Evolutionary conservation across 2,888 invertebrate species (phyloP), one percentile per base, ranked within the genome.

Genomic region (Drosophila limbata): DNA sequence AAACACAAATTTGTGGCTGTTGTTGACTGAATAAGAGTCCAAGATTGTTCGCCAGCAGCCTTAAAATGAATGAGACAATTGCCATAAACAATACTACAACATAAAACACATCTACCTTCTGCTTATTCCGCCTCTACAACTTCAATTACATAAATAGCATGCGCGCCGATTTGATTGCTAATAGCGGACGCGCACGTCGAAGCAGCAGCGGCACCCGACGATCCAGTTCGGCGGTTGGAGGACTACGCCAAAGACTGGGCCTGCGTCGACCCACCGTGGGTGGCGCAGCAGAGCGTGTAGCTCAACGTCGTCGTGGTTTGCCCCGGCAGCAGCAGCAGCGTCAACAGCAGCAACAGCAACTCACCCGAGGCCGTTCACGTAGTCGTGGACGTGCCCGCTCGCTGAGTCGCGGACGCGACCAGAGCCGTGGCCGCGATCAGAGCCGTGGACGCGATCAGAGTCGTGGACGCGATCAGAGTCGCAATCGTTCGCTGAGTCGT

Each of bases 91-190:
- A 63, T 65, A 40, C 35, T 45, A 55, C 28, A 76, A 78, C 73
- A 81, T 69, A 78, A 79, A 73, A 63, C 73, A 75, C 68, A 64
- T 79, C 65, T 84, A 77, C 64, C 70, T 86, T 83, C 74, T 84
- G 79, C 83, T 85, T 89, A 65, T 69, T 77, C 64, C 80, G 81
- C 68, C 69, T 73, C 67, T 68, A 68, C 63, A 65, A 77, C 76
- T 62, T 56, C 57, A 75, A 81, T 64, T 51, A 73, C 19, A 69
- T 40, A 81, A 81, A 86, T 89, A 92, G 92, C 84, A 92, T 92
- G 92, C 91, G 92, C 77, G 93, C 92, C 70, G 92, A 92, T 87
- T 83, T 92, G 64, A 81, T 92, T 66, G 76, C 85, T 55, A 80
- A 60, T 39, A 82, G 15, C 56, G 83, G 51, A 61, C 55, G 59